Base-by-base conservation (phyloP, 1,140 invertebrate species). In the Papilio aristodemus region DNA sequence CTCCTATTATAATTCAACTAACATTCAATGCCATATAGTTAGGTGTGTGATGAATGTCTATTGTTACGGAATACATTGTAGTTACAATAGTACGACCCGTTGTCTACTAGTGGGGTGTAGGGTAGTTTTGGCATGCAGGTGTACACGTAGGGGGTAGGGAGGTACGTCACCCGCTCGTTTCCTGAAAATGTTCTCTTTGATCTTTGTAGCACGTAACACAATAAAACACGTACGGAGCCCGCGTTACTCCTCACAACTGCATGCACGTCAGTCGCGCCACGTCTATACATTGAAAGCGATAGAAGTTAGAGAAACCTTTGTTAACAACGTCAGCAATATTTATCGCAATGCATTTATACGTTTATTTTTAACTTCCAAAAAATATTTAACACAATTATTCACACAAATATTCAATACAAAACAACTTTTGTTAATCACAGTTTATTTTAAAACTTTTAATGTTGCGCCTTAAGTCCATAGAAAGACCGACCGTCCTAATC, bases 151-250 rank as follows among this genome's bases (percentile, higher is more conserved):
- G 17, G 43, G 17, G 43, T 22, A 46, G 43, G 43, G 43, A 19
- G 46, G 46, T 32, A 6, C 9, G 19, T 54, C 46, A 25, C 19
- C 17, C 9, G 19, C 46, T 54, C 10, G 9, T 22, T 54, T 54
- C 19, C 19, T 22, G 8, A 54, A 54, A 54, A 54, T 54, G 46
- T 54, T 22, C 19, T 9, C 46, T 54, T 46, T 54, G 19, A 54
- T 54, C 46, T 54, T 54, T 25, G 17, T 54, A 54, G 10, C 46
- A 9, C 1, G 46, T 54, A 54, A 54, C 46, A 54, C 46, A 54
- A 54, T 54, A 54, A 54, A 54, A 54, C 22, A 54, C 46, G 46
- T 54, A 54, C 43, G 17, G 19, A 22, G 46, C 46, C 4, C 46
- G 17, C 9, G 43, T 46, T 46, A 7, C 43, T 19, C 14, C 14